phyloP scores from a whole-genome alignment of 2,888 invertebrate species.

The Coleophora deauratella region DNA sequence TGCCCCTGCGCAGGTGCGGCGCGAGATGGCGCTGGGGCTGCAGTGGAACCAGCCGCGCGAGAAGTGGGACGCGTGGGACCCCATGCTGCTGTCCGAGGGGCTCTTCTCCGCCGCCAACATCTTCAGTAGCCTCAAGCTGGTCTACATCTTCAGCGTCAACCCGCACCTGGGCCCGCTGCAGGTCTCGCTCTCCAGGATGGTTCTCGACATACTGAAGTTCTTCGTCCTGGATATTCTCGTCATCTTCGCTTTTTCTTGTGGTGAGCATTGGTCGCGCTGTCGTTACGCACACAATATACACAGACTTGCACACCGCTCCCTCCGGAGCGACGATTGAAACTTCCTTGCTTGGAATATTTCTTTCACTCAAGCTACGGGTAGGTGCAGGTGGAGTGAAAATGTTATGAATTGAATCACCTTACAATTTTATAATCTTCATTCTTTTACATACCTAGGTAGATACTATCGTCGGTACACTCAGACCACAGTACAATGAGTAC shows the following conservation, averaged over 20 bases:
- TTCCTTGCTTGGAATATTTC: too few species aligned
- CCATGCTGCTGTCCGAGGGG: conserved; percentile 95
- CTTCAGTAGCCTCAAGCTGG: conserved; percentile 93
- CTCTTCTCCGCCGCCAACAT: conserved; percentile 99
- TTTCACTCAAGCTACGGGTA: too few species aligned
- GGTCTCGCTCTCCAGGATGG: conserved; percentile 95
- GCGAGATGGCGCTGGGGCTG: conserved; percentile 77
- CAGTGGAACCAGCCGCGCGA: conserved; percentile 84
- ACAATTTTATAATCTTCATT: too few species aligned
- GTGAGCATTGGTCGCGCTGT: conserved; percentile 65
- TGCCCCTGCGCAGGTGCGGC: conserved; percentile 79
- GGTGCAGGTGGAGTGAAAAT: too few species aligned
- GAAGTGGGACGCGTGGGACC: conserved; percentile 99
- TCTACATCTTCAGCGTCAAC: conserved; percentile 98
- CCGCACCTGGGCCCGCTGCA: conserved; percentile 97
- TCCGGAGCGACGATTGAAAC: too few species aligned
- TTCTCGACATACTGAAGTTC: conserved; percentile 96
- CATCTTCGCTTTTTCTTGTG: conserved; percentile 96
- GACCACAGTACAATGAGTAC: too few species aligned
- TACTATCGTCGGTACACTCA: too few species aligned
- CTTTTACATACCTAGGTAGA: too few species aligned
- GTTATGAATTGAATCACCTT: too few species aligned
- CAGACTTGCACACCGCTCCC: too few species aligned
- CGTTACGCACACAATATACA: too few species aligned
- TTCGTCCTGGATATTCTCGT: conserved; percentile 94